A percentile compares a stretch with the other conserved stretches of the same genome.
phyloP scores from a whole-genome alignment of 2,113 vertebrate species.

The Lampris megalopsis region DNA sequence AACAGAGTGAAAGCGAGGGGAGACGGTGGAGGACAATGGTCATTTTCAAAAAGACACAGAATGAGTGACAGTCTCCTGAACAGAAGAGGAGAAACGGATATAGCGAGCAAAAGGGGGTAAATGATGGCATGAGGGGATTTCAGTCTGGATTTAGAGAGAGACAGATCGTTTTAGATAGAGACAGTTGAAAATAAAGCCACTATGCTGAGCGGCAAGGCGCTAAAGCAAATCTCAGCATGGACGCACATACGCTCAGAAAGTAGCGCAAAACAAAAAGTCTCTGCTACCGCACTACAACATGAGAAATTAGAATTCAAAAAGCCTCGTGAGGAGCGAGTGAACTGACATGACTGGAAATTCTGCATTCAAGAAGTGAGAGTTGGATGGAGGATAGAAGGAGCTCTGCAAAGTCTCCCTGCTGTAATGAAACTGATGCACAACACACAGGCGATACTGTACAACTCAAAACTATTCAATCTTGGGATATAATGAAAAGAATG shows the following conservation, averaged over 20 bases:
- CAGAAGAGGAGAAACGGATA: conserved; percentile 22
- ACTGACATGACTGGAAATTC: neutral
- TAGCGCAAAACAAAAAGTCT: neutral
- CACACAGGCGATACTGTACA: neutral
- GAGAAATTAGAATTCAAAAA: neutral
- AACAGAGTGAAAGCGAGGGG: neutral
- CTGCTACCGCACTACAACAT: neutral
- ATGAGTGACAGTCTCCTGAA: conserved; percentile 26
- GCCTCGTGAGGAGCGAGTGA: neutral
- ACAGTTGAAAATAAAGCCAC: conserved; percentile 18
- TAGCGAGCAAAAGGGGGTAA: neutral
- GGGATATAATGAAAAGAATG: neutral
- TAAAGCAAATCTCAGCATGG: conserved; percentile 41
- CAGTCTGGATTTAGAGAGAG: conserved; percentile 5
- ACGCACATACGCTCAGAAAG: neutral
- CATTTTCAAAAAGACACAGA: neutral
- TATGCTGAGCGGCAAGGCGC: conserved; percentile 26
- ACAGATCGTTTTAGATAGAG: neutral
- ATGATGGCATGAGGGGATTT: neutral
- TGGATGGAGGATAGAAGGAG: neutral
- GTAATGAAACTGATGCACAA: neutral
- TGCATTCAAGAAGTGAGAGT: neutral
- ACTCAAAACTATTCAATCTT: neutral
- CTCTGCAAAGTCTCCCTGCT: neutral
- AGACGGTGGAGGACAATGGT: conserved; percentile 5